Base-by-base conservation (phyloP, 2,797 vertebrate genomes). In the Oreortyx pictus region DNA sequence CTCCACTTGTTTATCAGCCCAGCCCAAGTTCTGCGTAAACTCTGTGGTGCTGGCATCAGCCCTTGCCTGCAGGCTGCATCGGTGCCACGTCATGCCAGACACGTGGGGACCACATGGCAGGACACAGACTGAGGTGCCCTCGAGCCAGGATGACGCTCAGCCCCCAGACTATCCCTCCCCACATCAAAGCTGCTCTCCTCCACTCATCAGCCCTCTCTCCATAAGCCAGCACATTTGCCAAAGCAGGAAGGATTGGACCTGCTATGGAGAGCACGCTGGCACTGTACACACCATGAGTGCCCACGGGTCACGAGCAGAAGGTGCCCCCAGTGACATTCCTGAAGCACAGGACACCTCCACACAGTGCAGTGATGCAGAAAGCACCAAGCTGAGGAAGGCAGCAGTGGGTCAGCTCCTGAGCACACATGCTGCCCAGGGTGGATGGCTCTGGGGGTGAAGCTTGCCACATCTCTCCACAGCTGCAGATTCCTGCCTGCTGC, bases 401-500 rank as follows among this genome's bases (percentile, higher is more conserved):
- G 86, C 67, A 59, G 33, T 2, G 3, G 91, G 89, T 88, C 94
- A 71, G 19, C 64, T 67, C 64, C 43, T 0, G 14, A 61, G 50
- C 62, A 65, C 1, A 1, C 70, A 68, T 1, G 2, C 59, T 13
- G 89, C 92, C 20, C 11, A 2, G 82, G 79, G 75, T 61, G 0
- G 23, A 54, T 19, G 47, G 44, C 39, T 31, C 72, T 2, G 14
- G 61, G 67, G 84, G 82, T 17, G 65, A 88, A 92, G 64, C 88
- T 88, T 35, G 71, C 83, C 76, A 60, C 93, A 3, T 75, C 8
- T 2, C 87, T 93, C 75, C 15, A 85, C 94, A 91, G 95, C 89
- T 95, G 94, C 95, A 82, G 93, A 94, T 95, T 91, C 92, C 89
- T 93, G 80, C 89, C 6, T 93, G 82, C 89, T 5, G 39, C 86